Base-by-base conservation (phyloP, 2,797 vertebrate species). In the Perdix hodgsoniae region DNA sequence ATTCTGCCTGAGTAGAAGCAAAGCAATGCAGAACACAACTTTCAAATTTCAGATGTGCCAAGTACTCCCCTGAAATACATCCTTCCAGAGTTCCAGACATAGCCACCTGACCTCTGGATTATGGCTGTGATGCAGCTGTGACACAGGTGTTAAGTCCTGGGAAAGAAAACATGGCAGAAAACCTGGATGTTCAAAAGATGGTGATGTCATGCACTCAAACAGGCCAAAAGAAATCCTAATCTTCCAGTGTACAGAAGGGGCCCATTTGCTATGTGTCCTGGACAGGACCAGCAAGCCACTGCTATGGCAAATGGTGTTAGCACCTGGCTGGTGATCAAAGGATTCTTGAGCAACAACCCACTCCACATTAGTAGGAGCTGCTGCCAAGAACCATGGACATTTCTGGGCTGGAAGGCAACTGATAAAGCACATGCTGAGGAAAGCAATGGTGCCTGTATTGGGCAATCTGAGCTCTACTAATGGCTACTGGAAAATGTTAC, bases 321-420 rank as follows among this genome's bases (percentile, higher is more conserved):
- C 7, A 94, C 63, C 93, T 97, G 97, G 95, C 94, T 81, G 72
- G 84, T 14, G 81, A 96, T 96, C 93, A 96, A 95, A 97, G 91
- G 73, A 35, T 72, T 96, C 91, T 96, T 96, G 75, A 85, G 94
- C 96, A 97, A 95, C 4, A 67, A 37, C 42, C 76, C 64, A 49
- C 81, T 79, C 74, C 95, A 85, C 92, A 93, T 92, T 90, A 95
- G 94, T 90, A 93, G 60, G 45, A 77, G 84, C 90, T 78, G 74
- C 83, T 96, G 93, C 95, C 95, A 96, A 77, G 69, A 96, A 85
- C 92, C 37, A 2, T 8, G 88, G 93, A 73, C 94, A 88, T 90
- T 95, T 59, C 50, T 4, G 65, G 73, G 52, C 73, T 94, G 66
- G 56, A 83, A 94, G 79, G 64, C 84, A 94, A 94, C 91, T 91